Conservation (phyloP, 2,797 vertebrate species). For the Adrianichthys oophorus region DNA sequence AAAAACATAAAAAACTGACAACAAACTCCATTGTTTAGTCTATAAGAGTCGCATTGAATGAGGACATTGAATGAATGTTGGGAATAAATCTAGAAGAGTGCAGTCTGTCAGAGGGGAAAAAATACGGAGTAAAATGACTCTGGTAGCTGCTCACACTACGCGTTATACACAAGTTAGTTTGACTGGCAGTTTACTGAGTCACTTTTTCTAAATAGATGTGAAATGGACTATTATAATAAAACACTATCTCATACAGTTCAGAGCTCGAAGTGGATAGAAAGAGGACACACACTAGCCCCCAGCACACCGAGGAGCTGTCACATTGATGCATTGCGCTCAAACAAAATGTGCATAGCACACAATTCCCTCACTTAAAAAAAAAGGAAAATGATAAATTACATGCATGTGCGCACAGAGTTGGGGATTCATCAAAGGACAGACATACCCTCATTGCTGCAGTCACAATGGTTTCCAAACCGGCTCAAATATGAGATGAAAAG, state of each 20-base stretch:
- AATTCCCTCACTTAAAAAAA: slow-evolving; percentile 34
- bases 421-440: no score
- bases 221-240: slow-evolving; percentile 28
- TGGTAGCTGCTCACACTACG: neutral
- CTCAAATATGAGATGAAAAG: no score
- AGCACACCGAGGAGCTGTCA: slow-evolving; percentile 60
- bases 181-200: slow-evolving; percentile 19
- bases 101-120: no score
- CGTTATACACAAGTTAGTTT: slow-evolving; percentile 24
- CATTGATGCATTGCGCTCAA: slow-evolving; percentile 50
- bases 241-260: slow-evolving; percentile 3
- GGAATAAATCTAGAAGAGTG: no score
- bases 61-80: no score
- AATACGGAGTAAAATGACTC: neutral
- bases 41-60: no score
- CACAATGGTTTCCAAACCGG: no score
- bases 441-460: no score
- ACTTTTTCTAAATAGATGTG: slow-evolving; percentile 16
- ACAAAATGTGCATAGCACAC: slow-evolving; percentile 56
- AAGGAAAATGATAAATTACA: slow-evolving; percentile 8
- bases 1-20: no score
- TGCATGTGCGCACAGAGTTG: no score
- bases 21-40: no score
- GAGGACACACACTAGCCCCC: slow-evolving; percentile 49
- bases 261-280: slow-evolving; percentile 37